Base-by-base conservation (phyloP, 2,888 invertebrate species). In the Aphodius granarius region DNA sequence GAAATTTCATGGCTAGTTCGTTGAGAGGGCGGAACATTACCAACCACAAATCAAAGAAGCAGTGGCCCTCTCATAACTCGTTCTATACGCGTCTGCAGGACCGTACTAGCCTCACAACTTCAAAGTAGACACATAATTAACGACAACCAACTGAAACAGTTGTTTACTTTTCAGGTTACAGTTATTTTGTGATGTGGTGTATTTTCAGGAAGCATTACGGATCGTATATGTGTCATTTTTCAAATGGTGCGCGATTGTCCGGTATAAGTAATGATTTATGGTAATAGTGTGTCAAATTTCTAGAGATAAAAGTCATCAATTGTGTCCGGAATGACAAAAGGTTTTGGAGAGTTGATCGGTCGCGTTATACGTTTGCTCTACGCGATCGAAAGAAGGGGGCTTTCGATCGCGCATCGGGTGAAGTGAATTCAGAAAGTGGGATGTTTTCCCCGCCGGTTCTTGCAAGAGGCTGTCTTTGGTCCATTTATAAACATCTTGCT, bases 401-500 rank as follows among this genome's bases (percentile, higher is more conserved):
- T 22, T 68, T 63, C 71, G 75, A 66, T n/a, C 23, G 70, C 63
- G 13, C 65, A n/a, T 43, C 21, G 75, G 77, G 75, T 78, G 81
- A 79, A 80, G 81, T 81, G 82, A 78, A 79, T 80, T 80, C 81
- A 80, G 81, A 73, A 76, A 76, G 73, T 75, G 72, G 76, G 72
- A 74, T 73, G 78, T 75, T 79, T 80, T 81, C 78, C 78, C 78
- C 75, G 81, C 78, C 79, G 80, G 63, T 63, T 21, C 71, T 65
- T 17, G 73, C 66, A 66, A 74, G 81, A 81, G 81, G 81, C 84
- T 86, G 86, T 86, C 86, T 86, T 85, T 86, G 82, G 83, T 84
- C 85, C 86, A 86, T 87, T 87, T 86, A 87, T 86, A 86, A 86
- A 86, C 86, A 86, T 86, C 86, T 86, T 86, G 85, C 86, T 85